Evolutionary conservation across 1,140 invertebrate genomes (phyloP).

Genomic region (Bombyx mandarina): DNA sequence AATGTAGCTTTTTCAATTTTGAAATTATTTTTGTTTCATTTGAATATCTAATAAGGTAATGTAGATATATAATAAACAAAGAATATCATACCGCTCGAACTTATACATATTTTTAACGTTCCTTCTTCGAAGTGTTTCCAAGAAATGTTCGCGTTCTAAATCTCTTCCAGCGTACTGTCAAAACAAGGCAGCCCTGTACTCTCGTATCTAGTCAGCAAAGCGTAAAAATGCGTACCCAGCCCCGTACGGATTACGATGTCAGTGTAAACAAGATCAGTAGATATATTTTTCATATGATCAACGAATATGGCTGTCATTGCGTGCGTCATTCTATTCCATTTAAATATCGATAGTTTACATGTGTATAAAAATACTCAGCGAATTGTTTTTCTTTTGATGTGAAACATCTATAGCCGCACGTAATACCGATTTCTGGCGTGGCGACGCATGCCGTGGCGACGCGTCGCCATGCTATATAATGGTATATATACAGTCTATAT

Average conservation of each 20-base stretch:
- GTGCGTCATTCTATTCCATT: slow-evolving; percentile 40
- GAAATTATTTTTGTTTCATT: neutral
- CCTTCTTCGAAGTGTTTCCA: too few relatives aligned
- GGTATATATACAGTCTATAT: too few relatives aligned
- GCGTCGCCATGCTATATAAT: too few relatives aligned
- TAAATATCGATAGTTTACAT: too few relatives aligned
- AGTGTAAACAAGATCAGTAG: slow-evolving; percentile 53
- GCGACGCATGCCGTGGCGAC: too few relatives aligned
- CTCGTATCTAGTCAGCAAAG: slow-evolving; percentile 26
- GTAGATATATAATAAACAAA: neutral
- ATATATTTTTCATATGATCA: slow-evolving; percentile 48
- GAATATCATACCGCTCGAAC: neutral
- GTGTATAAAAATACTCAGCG: too few relatives aligned
- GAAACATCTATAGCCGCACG: too few relatives aligned
- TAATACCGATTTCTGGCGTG: too few relatives aligned
- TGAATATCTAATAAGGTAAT: neutral
- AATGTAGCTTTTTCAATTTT: neutral
- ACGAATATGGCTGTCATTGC: slow-evolving; percentile 42
- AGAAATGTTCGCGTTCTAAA: neutral
- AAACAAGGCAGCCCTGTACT: slow-evolving; percentile 7
- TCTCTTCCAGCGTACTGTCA: neutral
- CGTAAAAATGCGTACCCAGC: slow-evolving; percentile 22
- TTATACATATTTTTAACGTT: neutral
- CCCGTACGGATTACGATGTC: slow-evolving; percentile 35
- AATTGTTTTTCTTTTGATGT: too few relatives aligned